phyloP scores from a whole-genome alignment of 2,888 invertebrate species.

The Torymus aiolomorphi region DNA sequence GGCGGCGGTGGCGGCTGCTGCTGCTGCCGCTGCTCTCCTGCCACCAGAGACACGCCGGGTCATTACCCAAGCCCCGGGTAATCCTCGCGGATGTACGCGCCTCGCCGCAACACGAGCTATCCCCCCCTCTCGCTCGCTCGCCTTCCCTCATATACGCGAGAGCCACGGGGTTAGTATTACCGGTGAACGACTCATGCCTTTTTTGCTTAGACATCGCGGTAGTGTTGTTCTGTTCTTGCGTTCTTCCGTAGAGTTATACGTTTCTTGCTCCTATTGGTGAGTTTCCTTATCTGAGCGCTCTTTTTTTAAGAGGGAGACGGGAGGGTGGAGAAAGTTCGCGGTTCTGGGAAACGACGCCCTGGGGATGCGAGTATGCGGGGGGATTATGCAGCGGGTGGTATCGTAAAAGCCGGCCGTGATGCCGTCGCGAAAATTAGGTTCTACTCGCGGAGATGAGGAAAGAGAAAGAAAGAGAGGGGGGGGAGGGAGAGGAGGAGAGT shows the following conservation, averaged over 20 bases:
- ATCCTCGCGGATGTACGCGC: slow-evolving; percentile 27
- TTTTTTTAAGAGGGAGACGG: too few relatives aligned
- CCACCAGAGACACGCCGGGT: slow-evolving; percentile 35
- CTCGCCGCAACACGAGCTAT: not conserved
- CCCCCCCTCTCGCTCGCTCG: not conserved
- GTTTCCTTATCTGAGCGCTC: too few relatives aligned
- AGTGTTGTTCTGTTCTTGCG: too few relatives aligned
- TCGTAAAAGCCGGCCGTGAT: slow-evolving; percentile 24
- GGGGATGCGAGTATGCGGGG: not conserved
- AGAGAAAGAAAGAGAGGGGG: too few relatives aligned
- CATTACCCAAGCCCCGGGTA: slow-evolving; percentile 30
- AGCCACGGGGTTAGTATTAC: too few relatives aligned
- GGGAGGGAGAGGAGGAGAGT: too few relatives aligned
- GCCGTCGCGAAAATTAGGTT: not conserved
- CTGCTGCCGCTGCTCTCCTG: not conserved
- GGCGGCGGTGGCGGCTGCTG: not conserved
- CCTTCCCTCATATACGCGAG: too few relatives aligned
- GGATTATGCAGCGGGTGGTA: slow-evolving; percentile 9
- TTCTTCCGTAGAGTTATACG: too few relatives aligned
- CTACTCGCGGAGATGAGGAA: not conserved
- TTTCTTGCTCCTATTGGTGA: too few relatives aligned
- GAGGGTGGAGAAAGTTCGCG: slow-evolving; percentile 3
- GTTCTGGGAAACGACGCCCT: not conserved
- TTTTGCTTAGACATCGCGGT: too few relatives aligned
- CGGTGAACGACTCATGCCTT: too few relatives aligned